These are phyloP conservation scores for Dusona sp. DNA, from an alignment of 2,888 invertebrate genomes.

Conservation along the genomic window DNA sequence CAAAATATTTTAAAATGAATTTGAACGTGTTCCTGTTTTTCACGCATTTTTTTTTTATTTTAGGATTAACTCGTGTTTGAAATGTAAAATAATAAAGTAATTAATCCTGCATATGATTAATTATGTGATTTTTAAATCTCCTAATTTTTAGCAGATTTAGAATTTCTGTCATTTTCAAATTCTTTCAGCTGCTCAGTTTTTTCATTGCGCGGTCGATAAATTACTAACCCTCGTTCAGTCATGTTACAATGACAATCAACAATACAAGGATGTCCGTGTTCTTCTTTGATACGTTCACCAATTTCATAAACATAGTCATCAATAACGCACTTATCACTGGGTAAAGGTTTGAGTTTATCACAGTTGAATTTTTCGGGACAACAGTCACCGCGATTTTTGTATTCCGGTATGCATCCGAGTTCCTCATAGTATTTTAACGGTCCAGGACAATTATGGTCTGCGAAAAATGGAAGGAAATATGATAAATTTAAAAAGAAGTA, in stretches of 20 bases:
- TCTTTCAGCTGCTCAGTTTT: not conserved
- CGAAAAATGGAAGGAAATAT: not conserved
- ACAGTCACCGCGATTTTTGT: constrained; percentile 72
- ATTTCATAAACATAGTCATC: constrained; percentile 75
- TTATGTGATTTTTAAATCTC: too few relatives aligned
- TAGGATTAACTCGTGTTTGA: too few relatives aligned
- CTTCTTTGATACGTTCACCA: constrained; percentile 72
- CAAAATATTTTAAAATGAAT: too few relatives aligned
- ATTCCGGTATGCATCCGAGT: constrained; percentile 76
- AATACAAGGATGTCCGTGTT: constrained; percentile 77
- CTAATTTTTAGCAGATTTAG: too few relatives aligned
- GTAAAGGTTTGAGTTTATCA: constrained; percentile 71
- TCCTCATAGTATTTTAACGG: constrained; percentile 74
- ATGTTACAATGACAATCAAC: constrained; percentile 71
- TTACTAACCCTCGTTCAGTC: constrained; percentile 68
- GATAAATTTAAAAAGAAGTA: not conserved
- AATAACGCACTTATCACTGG: constrained; percentile 75
- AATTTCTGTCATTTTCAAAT: too few relatives aligned
- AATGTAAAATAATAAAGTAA: too few relatives aligned
- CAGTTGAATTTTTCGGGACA: constrained; percentile 78
- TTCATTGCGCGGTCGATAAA: not conserved
- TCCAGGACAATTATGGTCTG: constrained; percentile 77
- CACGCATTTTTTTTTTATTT: too few relatives aligned
- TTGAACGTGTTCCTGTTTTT: too few relatives aligned
- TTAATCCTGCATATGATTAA: too few relatives aligned